Base-by-base conservation (phyloP, 2,113 vertebrate genomes). In the Sinocyclocheilus anophthalmus region DNA sequence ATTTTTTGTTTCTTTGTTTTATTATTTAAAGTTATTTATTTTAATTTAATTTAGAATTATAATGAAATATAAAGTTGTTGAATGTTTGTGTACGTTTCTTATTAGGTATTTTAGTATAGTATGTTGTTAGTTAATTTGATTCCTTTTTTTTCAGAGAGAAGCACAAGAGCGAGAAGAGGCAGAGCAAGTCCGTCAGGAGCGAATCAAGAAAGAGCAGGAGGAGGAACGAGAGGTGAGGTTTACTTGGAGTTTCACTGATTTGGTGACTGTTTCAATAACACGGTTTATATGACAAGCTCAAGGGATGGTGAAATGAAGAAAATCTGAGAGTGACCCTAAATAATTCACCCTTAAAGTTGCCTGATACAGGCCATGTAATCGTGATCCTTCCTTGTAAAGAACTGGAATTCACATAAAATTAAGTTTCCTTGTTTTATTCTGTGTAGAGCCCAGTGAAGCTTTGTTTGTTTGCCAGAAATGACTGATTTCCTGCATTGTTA, bases 81-180 rank as follows among this genome's bases (percentile, higher is more conserved):
- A 73, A 73, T 45, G 9, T 12, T 73, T 42, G 9, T 22, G 20
- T 73, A 39, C 5, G 24, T 13, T n/a, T 42, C 9, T 13, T 14
- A 22, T 39, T 12, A 73, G 9, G 0, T 73, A 42, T 33, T 37
- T 33, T 37, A 69, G 26, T 69, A 69, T 20, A 9, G 67, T 37
- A 73, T 6, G 72, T 75, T 48, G 72, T 22, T 48, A 24, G 42
- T 48, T 12, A 45, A 24, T 24, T 3, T 13, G 37, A 42, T 3
- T 57, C 2, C 42, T 63, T n/a, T 57, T 11, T 42, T 84, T 86
- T 86, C 89, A 99, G 98, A 97, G 98, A 88, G 98, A 99, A 96
- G 97, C 95, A 39, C 98, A 99, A 88, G 98, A 99, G 92, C 96
- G 95, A 93, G 98, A 98, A 92, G 97, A 98, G 93, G 98, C 98